Percentiles rank a stretch among this genome's conserved stretches.
phyloP scores from a whole-genome alignment of 2,888 invertebrate genomes.

The Clanis bilineata region DNA sequence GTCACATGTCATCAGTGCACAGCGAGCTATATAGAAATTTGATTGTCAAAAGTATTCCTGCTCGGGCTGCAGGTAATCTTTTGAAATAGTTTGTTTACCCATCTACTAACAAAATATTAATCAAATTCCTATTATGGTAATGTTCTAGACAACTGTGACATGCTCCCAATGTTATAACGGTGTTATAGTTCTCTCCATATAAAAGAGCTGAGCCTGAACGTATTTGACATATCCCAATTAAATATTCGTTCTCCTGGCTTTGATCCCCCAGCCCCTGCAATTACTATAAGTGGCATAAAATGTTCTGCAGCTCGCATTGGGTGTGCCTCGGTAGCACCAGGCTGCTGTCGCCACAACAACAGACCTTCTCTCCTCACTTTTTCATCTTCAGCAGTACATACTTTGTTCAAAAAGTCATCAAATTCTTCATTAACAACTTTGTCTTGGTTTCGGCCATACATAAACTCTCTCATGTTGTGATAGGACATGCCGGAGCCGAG shows the following conservation, averaged over 20 bases:
- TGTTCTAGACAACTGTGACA: background rate
- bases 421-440: conserved; percentile 64
- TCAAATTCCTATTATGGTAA: too few species aligned
- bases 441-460: conserved; percentile 36
- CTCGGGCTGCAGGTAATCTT: too few species aligned
- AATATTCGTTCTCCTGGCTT: conserved; percentile 62
- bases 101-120: too few species aligned
- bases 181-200: conserved; percentile 64
- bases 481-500: conserved; percentile 76
- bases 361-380: conserved; percentile 49
- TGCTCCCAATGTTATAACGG: background rate
- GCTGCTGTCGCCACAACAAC: conserved; percentile 56
- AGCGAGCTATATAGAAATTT: too few species aligned
- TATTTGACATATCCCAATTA: conserved; percentile 67
- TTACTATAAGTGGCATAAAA: conserved; percentile 70
- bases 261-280: conserved; percentile 68
- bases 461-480: conserved; percentile 74
- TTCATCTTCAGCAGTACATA: conserved; percentile 59
- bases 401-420: conserved; percentile 63
- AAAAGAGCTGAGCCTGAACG: conserved; percentile 66
- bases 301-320: conserved; percentile 68
- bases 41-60: too few species aligned
- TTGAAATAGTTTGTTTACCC: too few species aligned
- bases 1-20: too few species aligned
- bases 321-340: conserved; percentile 65